Evolutionary conservation across 1,140 invertebrate genomes (phyloP), one percentile per base, ranked within the genome.

Genomic region (Meteorus sp.): DNA sequence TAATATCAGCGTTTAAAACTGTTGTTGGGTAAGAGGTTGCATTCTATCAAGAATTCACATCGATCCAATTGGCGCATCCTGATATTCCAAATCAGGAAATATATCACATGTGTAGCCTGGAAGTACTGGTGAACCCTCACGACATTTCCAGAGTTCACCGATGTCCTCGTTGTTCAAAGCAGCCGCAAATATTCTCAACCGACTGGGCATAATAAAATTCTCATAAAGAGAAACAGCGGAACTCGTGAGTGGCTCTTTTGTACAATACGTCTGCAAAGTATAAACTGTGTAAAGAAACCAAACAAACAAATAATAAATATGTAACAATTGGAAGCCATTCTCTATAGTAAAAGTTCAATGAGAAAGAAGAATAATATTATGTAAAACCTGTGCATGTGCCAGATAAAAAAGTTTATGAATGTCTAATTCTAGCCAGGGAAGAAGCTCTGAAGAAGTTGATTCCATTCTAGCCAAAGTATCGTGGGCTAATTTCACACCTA

Each of bases 311-410:
- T 19, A 17, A 37, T 5, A 17, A 4, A 50, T 27, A 44, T 50
- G 23, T 20, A 50, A 22, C n/a, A n/a, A n/a, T n/a, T n/a, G n/a
- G n/a, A n/a, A n/a, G n/a, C n/a, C n/a, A n/a, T n/a, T n/a, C n/a
- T n/a, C n/a, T n/a, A n/a, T n/a, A n/a, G n/a, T n/a, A n/a, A n/a
- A n/a, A n/a, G n/a, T n/a, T n/a, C n/a, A n/a, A n/a, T n/a, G n/a
- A n/a, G n/a, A n/a, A n/a, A n/a, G n/a, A n/a, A n/a, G n/a, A n/a
- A n/a, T n/a, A n/a, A n/a, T n/a, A n/a, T n/a, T n/a, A n/a, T n/a
- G n/a, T n/a, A n/a, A n/a, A n/a, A 73, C 71, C 71, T 73, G 71
- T 63, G 69, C 67, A 47, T 71, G 71, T 43, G 57, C 62, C 47
- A 73, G 65, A 50, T 68, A 73, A 55, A 70, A 73, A 61, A 68